Percentiles rank a stretch among this genome's conserved stretches.
phyloP scores from a whole-genome alignment of 1,140 invertebrate species.

The Asbolus verrucosus region DNA sequence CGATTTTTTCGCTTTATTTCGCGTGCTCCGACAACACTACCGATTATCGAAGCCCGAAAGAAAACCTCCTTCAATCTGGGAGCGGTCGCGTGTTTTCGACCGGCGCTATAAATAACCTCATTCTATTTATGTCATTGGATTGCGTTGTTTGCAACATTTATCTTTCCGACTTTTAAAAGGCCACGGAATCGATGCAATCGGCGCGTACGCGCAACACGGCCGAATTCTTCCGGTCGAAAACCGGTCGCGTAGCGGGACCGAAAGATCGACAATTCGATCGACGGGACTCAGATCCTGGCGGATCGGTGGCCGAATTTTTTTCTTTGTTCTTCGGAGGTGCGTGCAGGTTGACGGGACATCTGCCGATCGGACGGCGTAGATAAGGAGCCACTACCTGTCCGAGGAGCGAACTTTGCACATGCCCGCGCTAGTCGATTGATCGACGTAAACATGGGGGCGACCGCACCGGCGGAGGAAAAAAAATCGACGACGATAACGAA shows the following conservation, averaged over 20 bases:
- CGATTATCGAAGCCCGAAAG: neutral
- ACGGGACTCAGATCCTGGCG: no score
- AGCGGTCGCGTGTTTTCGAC: constrained; percentile 4
- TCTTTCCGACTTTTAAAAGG: constrained; percentile 19
- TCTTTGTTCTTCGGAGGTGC: no score
- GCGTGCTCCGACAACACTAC: neutral
- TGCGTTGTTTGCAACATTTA: constrained; percentile 21
- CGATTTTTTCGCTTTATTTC: constrained; percentile 4
- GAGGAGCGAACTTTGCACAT: constrained; percentile 18
- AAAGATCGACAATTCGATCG: constrained; percentile 24
- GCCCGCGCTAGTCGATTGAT: no score
- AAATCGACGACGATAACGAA: neutral
- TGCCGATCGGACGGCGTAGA: no score
- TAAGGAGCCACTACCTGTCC: no score
- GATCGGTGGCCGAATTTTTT: no score
- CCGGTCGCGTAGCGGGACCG: no score
- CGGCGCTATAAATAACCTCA: constrained; percentile 18
- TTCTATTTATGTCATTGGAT: constrained; percentile 28
- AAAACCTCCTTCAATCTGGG: neutral
- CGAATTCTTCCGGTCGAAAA: constrained; percentile 12
- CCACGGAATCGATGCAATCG: constrained; percentile 2
- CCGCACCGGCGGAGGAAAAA: no score
- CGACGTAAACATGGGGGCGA: no score
- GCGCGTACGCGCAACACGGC: constrained; percentile 4
- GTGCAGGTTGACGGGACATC: no score